A percentile compares a stretch with the other conserved stretches of the same genome.
phyloP scores from a whole-genome alignment of 2,888 invertebrate genomes.

The Eulithis prunata region DNA sequence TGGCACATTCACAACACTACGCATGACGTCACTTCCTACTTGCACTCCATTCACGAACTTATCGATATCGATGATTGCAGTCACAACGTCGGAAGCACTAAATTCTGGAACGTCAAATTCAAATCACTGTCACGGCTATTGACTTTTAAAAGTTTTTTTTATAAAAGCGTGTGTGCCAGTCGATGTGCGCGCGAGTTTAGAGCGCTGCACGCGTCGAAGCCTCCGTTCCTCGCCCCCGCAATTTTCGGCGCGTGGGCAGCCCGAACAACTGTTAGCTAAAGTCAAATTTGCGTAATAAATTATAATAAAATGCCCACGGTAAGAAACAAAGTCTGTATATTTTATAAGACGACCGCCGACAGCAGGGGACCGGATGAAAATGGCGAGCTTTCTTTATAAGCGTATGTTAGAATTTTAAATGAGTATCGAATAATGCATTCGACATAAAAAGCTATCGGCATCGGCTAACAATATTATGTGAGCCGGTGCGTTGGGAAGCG shows the following conservation, averaged over 20 bases:
- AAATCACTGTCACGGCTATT: conserved; percentile 48
- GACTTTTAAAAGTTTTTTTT: conserved; percentile 50
- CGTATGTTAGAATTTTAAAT: conserved; percentile 84
- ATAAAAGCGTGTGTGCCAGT: conserved; percentile 72
- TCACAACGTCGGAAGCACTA: conserved; percentile 57
- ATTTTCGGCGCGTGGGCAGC: conserved; percentile 76
- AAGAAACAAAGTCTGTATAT: conserved; percentile 34
- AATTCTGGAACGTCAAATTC: conserved; percentile 46
- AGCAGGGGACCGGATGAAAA: conserved; percentile 77
- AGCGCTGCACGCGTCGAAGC: conserved; percentile 73
- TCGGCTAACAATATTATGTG: conserved; percentile 83
- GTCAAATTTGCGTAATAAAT: conserved; percentile 81
- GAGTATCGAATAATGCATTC: conserved; percentile 84
- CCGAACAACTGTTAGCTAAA: conserved; percentile 66
- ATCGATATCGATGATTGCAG: conserved; percentile 60
- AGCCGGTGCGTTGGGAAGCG: conserved; percentile 80
- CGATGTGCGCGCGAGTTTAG: conserved; percentile 76
- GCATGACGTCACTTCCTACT: conserved; percentile 81
- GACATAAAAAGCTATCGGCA: conserved; percentile 83
- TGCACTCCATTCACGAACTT: conserved; percentile 77
- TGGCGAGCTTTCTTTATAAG: conserved; percentile 81
- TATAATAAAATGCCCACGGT: conserved; percentile 62
- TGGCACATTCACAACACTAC: conserved; percentile 77
- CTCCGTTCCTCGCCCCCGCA: conserved; percentile 79
- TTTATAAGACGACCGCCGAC: conserved; percentile 66